These are phyloP conservation scores for Pseudomyrmex cubaensis DNA, from an alignment of 1,140 invertebrate species.

Conservation along the genomic window DNA sequence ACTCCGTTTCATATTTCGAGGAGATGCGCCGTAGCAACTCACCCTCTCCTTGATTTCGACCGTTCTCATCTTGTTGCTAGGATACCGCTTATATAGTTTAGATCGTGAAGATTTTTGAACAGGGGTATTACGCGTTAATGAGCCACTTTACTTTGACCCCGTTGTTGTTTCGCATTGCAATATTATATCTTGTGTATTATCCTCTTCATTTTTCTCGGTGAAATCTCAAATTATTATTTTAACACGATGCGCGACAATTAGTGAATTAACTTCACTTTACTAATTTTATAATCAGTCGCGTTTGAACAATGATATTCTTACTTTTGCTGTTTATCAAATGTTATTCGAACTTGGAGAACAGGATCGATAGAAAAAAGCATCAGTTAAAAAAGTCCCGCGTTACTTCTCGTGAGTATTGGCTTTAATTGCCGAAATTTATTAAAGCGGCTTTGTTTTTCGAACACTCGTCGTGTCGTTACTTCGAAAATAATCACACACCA, in stretches of 20 bases:
- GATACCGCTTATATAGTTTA: constrained; percentile 37
- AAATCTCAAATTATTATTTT: neutral
- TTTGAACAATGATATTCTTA: neutral
- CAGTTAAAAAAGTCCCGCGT: neutral
- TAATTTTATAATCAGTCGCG: constrained; percentile 4
- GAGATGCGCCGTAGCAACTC: neutral
- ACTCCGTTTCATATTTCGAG: constrained; percentile 57
- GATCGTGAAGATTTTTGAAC: constrained; percentile 61
- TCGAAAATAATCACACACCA: constrained; percentile 3
- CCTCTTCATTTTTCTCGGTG: neutral
- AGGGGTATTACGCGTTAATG: constrained; percentile 61
- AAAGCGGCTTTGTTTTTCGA: neutral
- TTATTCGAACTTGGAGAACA: too few relatives aligned
- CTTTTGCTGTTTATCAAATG: neutral
- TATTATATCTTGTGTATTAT: constrained; percentile 42
- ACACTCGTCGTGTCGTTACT: neutral
- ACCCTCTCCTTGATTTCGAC: constrained; percentile 17
- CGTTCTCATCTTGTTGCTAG: constrained; percentile 62
- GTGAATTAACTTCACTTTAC: too few relatives aligned
- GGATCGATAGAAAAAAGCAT: too few relatives aligned
- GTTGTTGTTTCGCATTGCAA: constrained; percentile 4
- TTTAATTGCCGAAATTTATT: constrained; percentile 13
- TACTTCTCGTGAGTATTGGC: neutral
- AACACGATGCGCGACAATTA: neutral
- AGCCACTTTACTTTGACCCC: constrained; percentile 28